Base-by-base conservation (phyloP, 2,888 invertebrate species). In the Octonoba sinensis region DNA sequence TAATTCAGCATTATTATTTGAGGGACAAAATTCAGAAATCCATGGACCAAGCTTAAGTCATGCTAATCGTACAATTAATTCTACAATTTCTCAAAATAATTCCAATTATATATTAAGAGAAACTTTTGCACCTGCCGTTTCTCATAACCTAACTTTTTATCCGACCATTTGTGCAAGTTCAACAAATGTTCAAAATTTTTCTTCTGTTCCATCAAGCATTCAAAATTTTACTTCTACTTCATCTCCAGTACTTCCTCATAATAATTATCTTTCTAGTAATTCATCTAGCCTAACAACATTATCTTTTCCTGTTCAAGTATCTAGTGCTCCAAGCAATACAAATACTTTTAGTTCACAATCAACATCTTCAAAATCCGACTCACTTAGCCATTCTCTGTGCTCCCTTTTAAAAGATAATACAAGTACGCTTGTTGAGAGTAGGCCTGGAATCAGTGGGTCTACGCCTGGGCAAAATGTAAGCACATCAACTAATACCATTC, bases 351-450 rank as follows among this genome's bases (percentile, higher is more conserved):
- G 62, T 36, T 65, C 81, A 36, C 75, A 74, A 15, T 51, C 69
- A 16, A 6, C 72, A 24, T 54, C 20, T 18, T 46, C 76, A 8
- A 66, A 72, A 62, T 44, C 64, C n/a, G 79, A 79, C 46, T 59
- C 66, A 24, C 67, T 82, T 20, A 82, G 75, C 56, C 82, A 82
- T 49, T 82, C 82, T 18, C 44, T 82, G 46, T 75, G 82, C 36
- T 82, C 82, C 0, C 71, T 82, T 27, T 59, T 82, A n/a, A 82
- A 82, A 51, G 82, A 82, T 56, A 75, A 67, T 27, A 49, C 73
- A 4, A 82, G 75, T 70, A 47, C 60, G 1, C 18, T 81, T 46
- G 64, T 36, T n/a, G 74, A 75, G 12, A 75, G 70, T 27, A 51
- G 74, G 70, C 54, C 27, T 74, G 82, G 75, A 59, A 51, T 15